Percentiles rank a stretch among this genome's conserved stretches.
These are phyloP conservation scores for Psilanteris sp. DNA, from an alignment of 1,140 invertebrate species.

Conservation along the genomic window DNA sequence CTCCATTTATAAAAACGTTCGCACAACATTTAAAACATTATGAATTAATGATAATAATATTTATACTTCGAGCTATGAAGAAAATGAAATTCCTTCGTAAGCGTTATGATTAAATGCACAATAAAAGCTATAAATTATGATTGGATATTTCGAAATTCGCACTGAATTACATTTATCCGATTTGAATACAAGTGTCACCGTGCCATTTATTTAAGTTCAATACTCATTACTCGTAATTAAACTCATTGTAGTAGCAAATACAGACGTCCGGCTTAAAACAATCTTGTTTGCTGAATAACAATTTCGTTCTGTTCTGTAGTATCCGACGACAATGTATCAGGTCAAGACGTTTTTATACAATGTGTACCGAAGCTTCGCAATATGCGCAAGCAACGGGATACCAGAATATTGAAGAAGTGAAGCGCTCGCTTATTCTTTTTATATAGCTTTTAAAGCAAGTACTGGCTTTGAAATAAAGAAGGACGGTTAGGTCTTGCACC, in stretches of 20 bases:
- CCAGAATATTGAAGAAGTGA: constrained; percentile 42
- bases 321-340: constrained; percentile 32
- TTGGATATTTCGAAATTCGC: no score
- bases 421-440: constrained; percentile 38
- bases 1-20: no score
- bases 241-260: constrained; percentile 19
- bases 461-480: constrained; percentile 27
- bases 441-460: constrained; percentile 22
- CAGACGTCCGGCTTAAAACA: background rate
- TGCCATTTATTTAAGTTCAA: constrained; percentile 16
- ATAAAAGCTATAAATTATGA: no score
- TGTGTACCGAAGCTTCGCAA: constrained; percentile 29
- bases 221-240: constrained; percentile 30
- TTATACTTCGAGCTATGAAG: no score
- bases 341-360: constrained; percentile 48
- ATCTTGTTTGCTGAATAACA: constrained; percentile 24
- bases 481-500: constrained; percentile 2
- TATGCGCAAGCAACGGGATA: constrained; percentile 22
- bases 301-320: constrained; percentile 45
- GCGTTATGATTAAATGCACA: no score
- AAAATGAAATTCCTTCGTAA: no score
- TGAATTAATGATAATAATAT: no score
- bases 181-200: constrained; percentile 1
- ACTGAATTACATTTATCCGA: constrained; percentile 9
- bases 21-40: no score